These are phyloP conservation scores for Nesometra sesokonis DNA, from an alignment of 35 echinoderm and acorn worm genomes.

Conservation along the genomic window DNA sequence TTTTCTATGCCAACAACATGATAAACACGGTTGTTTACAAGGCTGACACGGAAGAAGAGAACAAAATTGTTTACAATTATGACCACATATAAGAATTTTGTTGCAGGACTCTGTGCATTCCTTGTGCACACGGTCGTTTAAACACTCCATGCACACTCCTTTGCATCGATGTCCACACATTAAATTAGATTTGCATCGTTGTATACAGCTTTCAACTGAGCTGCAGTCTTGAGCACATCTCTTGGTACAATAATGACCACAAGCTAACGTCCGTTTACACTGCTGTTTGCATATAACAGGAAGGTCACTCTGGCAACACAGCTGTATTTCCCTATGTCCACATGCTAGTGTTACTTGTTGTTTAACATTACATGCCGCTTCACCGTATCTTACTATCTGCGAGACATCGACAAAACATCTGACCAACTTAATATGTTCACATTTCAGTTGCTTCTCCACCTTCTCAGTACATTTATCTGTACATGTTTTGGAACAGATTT, in stretches of 20 bases:
- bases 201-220: not conserved
- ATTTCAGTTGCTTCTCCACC: not conserved
- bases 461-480: not conserved
- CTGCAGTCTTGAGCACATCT: not conserved
- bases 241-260: conserved; percentile 15
- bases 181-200: not conserved
- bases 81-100: conserved; percentile 1
- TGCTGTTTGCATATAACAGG: not conserved
- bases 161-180: not conserved
- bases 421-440: not conserved
- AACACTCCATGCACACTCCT: not conserved
- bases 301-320: too few relatives aligned
- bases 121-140: not conserved
- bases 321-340: too few relatives aligned
- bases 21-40: not conserved
- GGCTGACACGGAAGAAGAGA: not conserved
- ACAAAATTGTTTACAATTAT: not conserved
- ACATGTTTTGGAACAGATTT: not conserved
- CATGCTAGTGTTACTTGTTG: not conserved
- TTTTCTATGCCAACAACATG: conserved; percentile 12
- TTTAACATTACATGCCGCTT: not conserved
- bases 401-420: not conserved
- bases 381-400: not conserved
- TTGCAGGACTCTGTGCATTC: not conserved
- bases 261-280: not conserved